These are phyloP conservation scores for Therioaphis trifolii DNA, from an alignment of 2,888 invertebrate genomes.

Conservation along the genomic window DNA sequence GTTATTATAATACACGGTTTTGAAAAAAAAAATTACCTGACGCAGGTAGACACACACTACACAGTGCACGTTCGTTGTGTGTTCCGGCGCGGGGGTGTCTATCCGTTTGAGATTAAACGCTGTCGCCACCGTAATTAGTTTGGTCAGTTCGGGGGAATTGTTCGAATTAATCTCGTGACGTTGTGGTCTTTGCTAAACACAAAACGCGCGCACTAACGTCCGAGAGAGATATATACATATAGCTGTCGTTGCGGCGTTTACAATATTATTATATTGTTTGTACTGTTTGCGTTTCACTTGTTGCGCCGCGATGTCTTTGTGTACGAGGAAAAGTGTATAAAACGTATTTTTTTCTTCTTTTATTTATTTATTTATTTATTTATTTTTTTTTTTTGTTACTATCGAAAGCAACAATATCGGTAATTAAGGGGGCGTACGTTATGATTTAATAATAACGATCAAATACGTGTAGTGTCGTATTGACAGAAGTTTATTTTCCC, in stretches of 20 bases:
- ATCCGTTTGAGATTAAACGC: neutral
- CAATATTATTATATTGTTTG: neutral
- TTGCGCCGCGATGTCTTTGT: neutral
- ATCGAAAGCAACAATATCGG: neutral
- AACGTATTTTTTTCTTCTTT: too few relatives aligned
- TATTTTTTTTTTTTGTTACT: neutral
- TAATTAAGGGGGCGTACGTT: neutral
- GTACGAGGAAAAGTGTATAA: neutral
- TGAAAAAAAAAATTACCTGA: too few relatives aligned
- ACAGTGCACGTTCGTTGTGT: too few relatives aligned
- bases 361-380: too few relatives aligned
- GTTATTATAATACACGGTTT: too few relatives aligned
- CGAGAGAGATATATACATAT: neutral
- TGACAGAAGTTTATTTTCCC: too few relatives aligned
- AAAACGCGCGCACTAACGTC: neutral
- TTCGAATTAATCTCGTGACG: constrained; percentile 14
- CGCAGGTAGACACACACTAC: too few relatives aligned
- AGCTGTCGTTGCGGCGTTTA: neutral
- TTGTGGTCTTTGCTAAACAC: neutral
- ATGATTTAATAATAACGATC: neutral
- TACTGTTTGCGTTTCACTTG: constrained; percentile 18
- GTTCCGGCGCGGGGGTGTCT: neutral
- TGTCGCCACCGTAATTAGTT: neutral
- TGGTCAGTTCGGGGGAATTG: neutral
- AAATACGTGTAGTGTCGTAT: too few relatives aligned